Percentiles rank a stretch among this genome's conserved stretches.
Evolutionary conservation across 2,888 invertebrate genomes (phyloP).

Genomic region (Dysmachus trigonus): DNA sequence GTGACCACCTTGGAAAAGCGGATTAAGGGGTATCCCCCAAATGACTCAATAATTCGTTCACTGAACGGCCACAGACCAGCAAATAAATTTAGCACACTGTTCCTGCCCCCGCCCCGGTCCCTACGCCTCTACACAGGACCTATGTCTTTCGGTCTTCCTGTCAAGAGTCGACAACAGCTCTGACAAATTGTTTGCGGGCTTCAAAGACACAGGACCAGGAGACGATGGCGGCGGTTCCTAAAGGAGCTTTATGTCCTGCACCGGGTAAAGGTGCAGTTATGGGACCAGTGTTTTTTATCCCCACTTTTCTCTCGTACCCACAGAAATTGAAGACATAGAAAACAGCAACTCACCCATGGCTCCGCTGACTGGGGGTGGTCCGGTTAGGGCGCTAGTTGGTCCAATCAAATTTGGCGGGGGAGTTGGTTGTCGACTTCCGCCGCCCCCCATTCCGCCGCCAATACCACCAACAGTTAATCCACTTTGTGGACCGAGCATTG

Average conservation of each 20-base stretch:
- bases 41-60: not conserved
- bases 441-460: constrained; percentile 50
- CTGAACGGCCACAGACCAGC: not conserved
- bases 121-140: not conserved
- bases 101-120: not conserved
- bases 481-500: constrained; percentile 60
- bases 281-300: not conserved
- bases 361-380: constrained; percentile 47
- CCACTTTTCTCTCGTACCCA: not conserved
- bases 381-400: constrained; percentile 47
- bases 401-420: constrained; percentile 54
- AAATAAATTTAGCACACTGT: not conserved
- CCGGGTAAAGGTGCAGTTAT: not conserved
- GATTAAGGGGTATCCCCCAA: not conserved
- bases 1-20: not conserved
- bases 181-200: not conserved
- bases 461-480: constrained; percentile 54
- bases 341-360: constrained; percentile 47
- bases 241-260: not conserved
- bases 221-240: not conserved
- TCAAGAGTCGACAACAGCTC: not conserved
- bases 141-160: not conserved
- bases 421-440: constrained; percentile 53
- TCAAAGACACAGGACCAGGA: not conserved
- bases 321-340: constrained; percentile 7